phyloP scores from a whole-genome alignment of 2,888 invertebrate species.

The Adelphocoris suturalis region DNA sequence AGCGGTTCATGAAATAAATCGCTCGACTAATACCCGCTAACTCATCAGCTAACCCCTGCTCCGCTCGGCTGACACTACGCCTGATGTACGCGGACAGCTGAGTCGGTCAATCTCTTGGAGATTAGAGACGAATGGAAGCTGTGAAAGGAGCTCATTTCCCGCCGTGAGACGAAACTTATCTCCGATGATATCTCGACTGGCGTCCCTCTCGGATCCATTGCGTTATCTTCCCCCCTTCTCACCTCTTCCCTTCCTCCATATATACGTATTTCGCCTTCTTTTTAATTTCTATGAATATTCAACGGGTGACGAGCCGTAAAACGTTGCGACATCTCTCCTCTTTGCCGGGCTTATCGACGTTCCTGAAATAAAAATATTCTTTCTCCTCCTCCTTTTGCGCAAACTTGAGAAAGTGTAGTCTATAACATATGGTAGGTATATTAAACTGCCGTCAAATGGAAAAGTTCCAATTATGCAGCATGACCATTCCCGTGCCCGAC shows the following conservation, averaged over 20 bases:
- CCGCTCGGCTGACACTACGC: not conserved
- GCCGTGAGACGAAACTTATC: not conserved
- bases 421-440: no score
- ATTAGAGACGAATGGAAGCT: not conserved
- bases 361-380: not conserved
- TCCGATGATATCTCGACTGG: constrained; percentile 18
- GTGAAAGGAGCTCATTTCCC: not conserved
- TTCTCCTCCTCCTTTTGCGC: no score
- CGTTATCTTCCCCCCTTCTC: not conserved
- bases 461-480: no score
- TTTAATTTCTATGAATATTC: constrained; percentile 20
- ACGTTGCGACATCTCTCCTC: not conserved
- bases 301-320: not conserved
- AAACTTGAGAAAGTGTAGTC: no score
- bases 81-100: not conserved
- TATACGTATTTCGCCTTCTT: not conserved
- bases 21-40: no score
- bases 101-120: not conserved
- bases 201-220: not conserved
- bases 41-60: no score
- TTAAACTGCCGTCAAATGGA: no score
- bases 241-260: not conserved
- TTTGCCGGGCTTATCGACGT: not conserved
- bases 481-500: no score
- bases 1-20: no score